Base-by-base conservation (phyloP, 2,888 invertebrate species). In the Sesia apiformis region DNA sequence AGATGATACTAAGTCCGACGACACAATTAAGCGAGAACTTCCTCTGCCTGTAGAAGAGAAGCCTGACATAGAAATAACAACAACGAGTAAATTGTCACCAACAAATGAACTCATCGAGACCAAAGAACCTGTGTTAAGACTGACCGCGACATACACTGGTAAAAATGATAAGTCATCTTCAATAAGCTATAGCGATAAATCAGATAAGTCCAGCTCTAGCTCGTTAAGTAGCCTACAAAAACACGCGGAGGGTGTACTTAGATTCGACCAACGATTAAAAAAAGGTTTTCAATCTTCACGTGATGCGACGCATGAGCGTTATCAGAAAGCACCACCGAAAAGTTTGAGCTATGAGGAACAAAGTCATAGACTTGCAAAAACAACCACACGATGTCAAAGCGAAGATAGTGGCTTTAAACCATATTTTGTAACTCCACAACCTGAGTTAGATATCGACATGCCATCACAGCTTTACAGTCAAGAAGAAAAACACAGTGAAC, bases 401-500 rank as follows among this genome's bases (percentile, higher is more conserved):
- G 92, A 92, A 74, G 92, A 92, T 57, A 89, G 87, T 60, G 86
- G 79, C 4, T 88, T 84, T 58, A 84, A 84, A 61, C 81, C 80
- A 39, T 84, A 85, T 58, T 76, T 76, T 58, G 78, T 75, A 5
- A 79, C 85, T 51, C 90, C 91, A 4, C 86, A 90, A 59, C 86
- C 86, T 1, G 90, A 90, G 63, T 86, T 92, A 56, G 90, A 91
- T 49, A 92, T 92, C 56, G 91, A 89, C 61, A 85, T 88, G 75
- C 89, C 90, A 7, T 90, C 90, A 40, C 84, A 91, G 52, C 77
- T 92, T 5, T 92, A 92, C 64, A 91, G 91, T 51, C 91, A 91
- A 66, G 91, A 90, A 72, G 92, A 92, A 63, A 92, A 92, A 66
- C 84, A 92, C 49, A 91, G 92, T 38, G 91, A 92, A 68, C 90